Evolutionary conservation across 2,797 vertebrate genomes (phyloP).

Genomic region (Babyrousa celebensis): DNA sequence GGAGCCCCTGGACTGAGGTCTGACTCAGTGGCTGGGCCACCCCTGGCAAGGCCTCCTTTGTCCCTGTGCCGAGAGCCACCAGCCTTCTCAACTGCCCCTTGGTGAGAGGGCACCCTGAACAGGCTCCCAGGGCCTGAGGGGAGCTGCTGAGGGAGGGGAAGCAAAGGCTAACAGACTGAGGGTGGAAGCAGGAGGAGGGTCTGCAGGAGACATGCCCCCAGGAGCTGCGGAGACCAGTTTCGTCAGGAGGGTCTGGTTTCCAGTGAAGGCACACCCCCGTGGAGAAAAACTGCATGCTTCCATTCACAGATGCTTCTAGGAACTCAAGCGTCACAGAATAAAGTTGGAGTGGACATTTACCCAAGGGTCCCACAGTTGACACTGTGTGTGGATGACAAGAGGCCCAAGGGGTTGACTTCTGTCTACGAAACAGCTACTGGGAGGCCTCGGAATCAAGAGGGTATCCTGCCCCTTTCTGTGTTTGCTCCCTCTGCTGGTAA

Average conservation of each 20-base stretch:
- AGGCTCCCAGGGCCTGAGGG: background rate
- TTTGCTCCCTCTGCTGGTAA: background rate
- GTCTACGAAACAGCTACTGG: background rate
- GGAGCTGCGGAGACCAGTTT: background rate
- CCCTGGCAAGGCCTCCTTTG: background rate
- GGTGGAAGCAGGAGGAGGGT: rapidly evolving
- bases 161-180: background rate
- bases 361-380: background rate
- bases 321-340: background rate
- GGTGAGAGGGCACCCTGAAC: too few species aligned
- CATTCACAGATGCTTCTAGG: background rate
- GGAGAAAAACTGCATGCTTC: background rate
- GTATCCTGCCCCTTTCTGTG: background rate
- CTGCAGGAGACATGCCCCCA: background rate
- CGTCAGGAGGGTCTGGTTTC: background rate
- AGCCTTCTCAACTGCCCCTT: too few species aligned
- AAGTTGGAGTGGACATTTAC: background rate
- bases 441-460: background rate
- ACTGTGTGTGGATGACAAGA: rapidly evolving
- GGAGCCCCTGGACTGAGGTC: background rate
- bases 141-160: background rate
- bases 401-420: background rate
- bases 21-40: background rate
- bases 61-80: rapidly evolving
- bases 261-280: background rate